phyloP scores from a whole-genome alignment of 1,140 invertebrate species.

The Coboldia fuscipes region DNA sequence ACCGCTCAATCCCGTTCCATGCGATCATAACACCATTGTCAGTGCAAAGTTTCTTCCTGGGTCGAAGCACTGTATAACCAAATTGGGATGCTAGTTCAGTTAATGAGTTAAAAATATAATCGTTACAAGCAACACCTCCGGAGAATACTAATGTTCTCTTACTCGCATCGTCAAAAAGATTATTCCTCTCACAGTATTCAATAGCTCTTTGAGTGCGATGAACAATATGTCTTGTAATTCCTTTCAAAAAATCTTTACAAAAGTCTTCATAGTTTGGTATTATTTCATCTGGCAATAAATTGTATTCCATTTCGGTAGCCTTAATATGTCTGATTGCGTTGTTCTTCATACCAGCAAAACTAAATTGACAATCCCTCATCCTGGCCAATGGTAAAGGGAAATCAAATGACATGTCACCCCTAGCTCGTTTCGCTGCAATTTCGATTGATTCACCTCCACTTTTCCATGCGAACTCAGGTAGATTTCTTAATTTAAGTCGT shows the following conservation, averaged over 20 bases:
- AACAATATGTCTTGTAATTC: constrained; percentile 55
- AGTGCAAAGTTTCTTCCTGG: constrained; percentile 73
- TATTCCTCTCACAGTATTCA: constrained; percentile 38
- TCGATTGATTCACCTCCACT: constrained; percentile 77
- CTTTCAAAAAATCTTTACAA: constrained; percentile 65
- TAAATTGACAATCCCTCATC: constrained; percentile 61
- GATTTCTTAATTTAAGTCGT: constrained; percentile 59
- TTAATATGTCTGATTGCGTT: constrained; percentile 26
- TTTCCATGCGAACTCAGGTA: constrained; percentile 45
- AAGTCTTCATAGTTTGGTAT: constrained; percentile 64
- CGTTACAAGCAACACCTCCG: constrained; percentile 89
- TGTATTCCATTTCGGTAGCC: constrained; percentile 33
- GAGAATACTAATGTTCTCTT: constrained; percentile 57
- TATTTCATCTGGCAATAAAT: constrained; percentile 35
- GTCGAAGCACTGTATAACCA: constrained; percentile 42
- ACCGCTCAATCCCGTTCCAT: constrained; percentile 85
- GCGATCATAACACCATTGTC: constrained; percentile 99
- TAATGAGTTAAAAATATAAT: constrained; percentile 51
- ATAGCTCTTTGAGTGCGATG: constrained; percentile 65
- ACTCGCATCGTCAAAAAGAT: constrained; percentile 28
- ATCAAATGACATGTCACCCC: constrained; percentile 34
- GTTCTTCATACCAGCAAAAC: constrained; percentile 55
- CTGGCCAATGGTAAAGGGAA: constrained; percentile 36
- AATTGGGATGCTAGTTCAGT: constrained; percentile 39
- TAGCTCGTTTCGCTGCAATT: constrained; percentile 43